These are phyloP conservation scores for Folsomia manolachei DNA, from an alignment of 2,888 invertebrate genomes.

Conservation along the genomic window DNA sequence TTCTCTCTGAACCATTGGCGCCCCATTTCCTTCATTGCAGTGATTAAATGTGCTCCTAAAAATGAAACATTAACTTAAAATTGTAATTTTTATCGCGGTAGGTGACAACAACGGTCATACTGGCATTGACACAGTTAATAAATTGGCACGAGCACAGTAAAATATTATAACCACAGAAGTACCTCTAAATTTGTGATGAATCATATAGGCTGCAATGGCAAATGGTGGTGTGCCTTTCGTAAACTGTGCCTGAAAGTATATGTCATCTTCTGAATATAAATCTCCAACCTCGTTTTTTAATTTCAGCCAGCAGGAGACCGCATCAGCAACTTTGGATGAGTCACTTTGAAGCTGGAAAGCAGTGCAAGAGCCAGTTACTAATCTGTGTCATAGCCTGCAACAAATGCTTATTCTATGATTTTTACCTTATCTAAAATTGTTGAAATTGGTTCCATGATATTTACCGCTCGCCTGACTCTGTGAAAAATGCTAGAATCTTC, in stretches of 20 bases:
- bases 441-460: constrained; percentile 22
- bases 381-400: too few relatives aligned
- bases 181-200: constrained; percentile 18
- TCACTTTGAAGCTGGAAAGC: background rate
- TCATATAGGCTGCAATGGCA: constrained; percentile 20
- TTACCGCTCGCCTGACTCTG: background rate
- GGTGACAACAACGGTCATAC: background rate
- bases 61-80: background rate
- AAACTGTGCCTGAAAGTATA: constrained; percentile 24
- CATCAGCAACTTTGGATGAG: constrained; percentile 21
- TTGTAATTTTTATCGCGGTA: background rate
- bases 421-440: constrained; percentile 23
- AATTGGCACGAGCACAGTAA: too few relatives aligned
- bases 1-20: background rate
- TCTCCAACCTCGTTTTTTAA: background rate
- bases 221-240: constrained; percentile 10
- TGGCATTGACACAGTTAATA: background rate
- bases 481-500: constrained; percentile 7
- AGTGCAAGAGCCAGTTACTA: too few relatives aligned
- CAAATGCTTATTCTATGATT: too few relatives aligned
- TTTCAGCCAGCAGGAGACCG: constrained; percentile 5
- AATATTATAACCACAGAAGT: too few relatives aligned
- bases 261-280: background rate
- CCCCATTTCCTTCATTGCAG: background rate
- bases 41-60: background rate